These are phyloP conservation scores for Harpegnathos saltator DNA, from an alignment of 1,140 invertebrate species.

Conservation along the genomic window DNA sequence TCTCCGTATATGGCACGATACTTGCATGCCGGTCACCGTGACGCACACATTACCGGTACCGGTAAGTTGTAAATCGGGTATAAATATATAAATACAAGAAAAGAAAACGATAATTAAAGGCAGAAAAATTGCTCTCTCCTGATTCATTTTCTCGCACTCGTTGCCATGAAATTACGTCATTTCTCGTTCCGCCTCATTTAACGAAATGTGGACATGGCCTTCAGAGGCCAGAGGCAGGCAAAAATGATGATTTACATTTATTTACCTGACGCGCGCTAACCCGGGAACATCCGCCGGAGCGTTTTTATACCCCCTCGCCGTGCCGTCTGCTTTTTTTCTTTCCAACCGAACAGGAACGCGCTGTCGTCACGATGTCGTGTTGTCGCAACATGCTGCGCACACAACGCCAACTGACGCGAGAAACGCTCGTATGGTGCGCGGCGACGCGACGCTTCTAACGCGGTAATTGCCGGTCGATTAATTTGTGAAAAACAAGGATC, in stretches of 20 bases:
- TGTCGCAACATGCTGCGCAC: conserved; percentile 66
- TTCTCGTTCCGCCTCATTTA: background rate
- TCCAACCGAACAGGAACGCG: conserved; percentile 54
- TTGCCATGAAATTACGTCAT: background rate
- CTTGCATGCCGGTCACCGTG: too few species aligned
- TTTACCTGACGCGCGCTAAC: conserved; percentile 7
- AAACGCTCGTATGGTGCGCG: conserved; percentile 64
- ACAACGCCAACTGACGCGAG: conserved; percentile 79
- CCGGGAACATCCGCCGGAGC: background rate
- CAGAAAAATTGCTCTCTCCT: too few species aligned
- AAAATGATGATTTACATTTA: background rate
- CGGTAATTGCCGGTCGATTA: conserved; percentile 80
- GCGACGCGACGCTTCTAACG: conserved; percentile 74
- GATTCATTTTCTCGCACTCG: too few species aligned
- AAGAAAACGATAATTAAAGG: too few species aligned
- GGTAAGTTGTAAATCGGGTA: too few species aligned
- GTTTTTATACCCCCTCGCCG: conserved; percentile 17
- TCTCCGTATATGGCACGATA: too few species aligned
- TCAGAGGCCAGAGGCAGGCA: background rate
- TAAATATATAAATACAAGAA: too few species aligned
- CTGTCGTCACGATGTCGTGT: conserved; percentile 62
- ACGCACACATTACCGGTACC: too few species aligned
- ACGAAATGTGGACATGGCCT: background rate
- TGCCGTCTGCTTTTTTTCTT: conserved; percentile 9
- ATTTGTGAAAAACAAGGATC: conserved; percentile 78